Evolutionary conservation across 2,113 vertebrate species (phyloP).

Genomic region (Lasiurus borealis): DNA sequence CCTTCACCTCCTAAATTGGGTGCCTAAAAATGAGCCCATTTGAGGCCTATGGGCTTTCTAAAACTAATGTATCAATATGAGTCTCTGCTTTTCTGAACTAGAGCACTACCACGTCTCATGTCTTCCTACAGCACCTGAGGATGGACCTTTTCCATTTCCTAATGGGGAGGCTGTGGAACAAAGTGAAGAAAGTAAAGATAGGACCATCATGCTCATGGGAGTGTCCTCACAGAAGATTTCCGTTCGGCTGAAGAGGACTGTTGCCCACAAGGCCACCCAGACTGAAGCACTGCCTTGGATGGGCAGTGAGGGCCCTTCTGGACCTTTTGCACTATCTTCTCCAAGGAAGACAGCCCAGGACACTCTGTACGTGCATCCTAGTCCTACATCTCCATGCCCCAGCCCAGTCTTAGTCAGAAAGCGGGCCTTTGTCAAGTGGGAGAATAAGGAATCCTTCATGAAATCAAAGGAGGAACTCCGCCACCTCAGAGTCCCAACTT

Average conservation of each 20-base stretch:
- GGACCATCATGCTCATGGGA: constrained; percentile 92
- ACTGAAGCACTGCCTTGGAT: constrained; percentile 87
- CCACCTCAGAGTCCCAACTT: constrained; percentile 88
- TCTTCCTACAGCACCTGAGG: constrained; percentile 89
- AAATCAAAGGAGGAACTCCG: constrained; percentile 89
- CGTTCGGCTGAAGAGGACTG: constrained; percentile 85
- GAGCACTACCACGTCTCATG: neutral
- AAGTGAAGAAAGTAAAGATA: constrained; percentile 89
- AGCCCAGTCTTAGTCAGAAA: constrained; percentile 93
- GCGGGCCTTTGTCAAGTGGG: constrained; percentile 95
- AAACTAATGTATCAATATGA: neutral
- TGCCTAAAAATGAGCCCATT: neutral
- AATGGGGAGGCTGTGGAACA: constrained; percentile 88
- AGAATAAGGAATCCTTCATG: constrained; percentile 92
- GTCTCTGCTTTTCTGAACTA: neutral
- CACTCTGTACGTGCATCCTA: constrained; percentile 80
- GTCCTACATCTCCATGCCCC: constrained; percentile 87
- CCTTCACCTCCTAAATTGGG: neutral
- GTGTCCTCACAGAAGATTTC: constrained; percentile 88
- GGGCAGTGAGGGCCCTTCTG: constrained; percentile 38
- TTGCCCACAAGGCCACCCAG: constrained; percentile 92
- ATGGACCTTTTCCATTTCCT: constrained; percentile 90
- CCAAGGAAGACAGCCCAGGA: constrained; percentile 81
- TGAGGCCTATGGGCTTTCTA: neutral
- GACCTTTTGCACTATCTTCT: constrained; percentile 73